Evolutionary conservation across 2,113 vertebrate genomes (phyloP), one percentile per base, ranked within the genome.

Genomic region (Gracilinanus agilis): DNA sequence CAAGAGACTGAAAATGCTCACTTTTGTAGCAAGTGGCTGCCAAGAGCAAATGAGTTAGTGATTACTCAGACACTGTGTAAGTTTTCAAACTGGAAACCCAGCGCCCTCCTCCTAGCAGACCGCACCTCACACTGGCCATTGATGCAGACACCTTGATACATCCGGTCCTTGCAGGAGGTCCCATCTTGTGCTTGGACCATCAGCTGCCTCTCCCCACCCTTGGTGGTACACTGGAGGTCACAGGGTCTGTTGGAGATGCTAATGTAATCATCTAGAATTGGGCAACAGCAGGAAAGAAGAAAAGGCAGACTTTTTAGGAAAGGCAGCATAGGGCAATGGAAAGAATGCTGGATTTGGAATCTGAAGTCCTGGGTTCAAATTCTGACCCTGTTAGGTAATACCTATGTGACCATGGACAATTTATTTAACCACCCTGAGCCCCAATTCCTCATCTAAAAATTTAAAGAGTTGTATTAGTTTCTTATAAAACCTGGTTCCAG

Each of bases 161-260:
- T 97, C 89, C 99, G 98, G 58, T 99, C 99, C 34, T 98, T 98
- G 97, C 99, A 99, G 94, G 98, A 99, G 3, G 99, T 99, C 0
- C 99, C 99, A 21, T 99, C 99, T 25, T 99, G 99, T 44, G 99
- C 99, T 0, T 93, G 98, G 53, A 99, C 99, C 92, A 99, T 98
- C 93, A 99, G 98, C 98, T 99, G 99, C 75, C 99, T 98, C 98
- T 99, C 99, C 4, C 99, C 99, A 0, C 98, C 98, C 55, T 93
- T 98, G 16, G 99, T 99, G 55, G 99, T 99, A 93, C 99, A 99
- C 93, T 99, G 99, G 90, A 99, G 99, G 98, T 99, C 99, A 93
- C 99, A 99, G 0, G 99, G 99, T 98, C 99, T 99, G 95, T 98
- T 99, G 98, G 99, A 99, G 98, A 99, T 99, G 96, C 99, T 99